Evolutionary conservation across 2,888 invertebrate species (phyloP), one percentile per base, ranked within the genome.

Genomic region (Eupithecia tripunctaria): DNA sequence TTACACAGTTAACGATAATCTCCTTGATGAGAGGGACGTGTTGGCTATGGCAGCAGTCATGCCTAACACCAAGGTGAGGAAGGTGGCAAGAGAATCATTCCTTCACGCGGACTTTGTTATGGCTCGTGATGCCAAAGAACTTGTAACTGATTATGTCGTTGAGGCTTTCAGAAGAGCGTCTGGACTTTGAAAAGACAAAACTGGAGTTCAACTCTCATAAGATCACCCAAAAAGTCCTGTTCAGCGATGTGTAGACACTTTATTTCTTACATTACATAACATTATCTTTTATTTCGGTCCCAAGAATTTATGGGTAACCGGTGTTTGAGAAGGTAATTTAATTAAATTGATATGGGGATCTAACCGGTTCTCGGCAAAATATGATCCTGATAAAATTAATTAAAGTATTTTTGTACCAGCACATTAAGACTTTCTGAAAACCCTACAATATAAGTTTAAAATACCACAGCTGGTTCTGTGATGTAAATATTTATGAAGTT

Each of bases 71-170:
- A 75, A 64, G 51, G 86, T 84, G 0, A 81, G 90, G 10, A 88
- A 83, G 75, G 86, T 92, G 0, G 82, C 84, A 0, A 85, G 89
- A 71, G 86, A 88, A 0, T 78, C 72, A 1, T 91, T 92, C 70
- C 32, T 59, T 4, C 91, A 92, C 68, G 80, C 64, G n/a, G 91
- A 90, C 72, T 92, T 87, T 67, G 74, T 86, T 8, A 51, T 21
- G 6, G 86, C 88, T 10, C 8, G 21, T 0, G 91, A 91, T 77
- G 85, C 84, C 3, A 91, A 85, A 38, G 88, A 87, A n/a, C 71
- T 91, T 12, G 90, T 92, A 0, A 90, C 89, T 0, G 82, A 87
- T 71, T 87, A 82, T 72, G 85, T 91, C 36, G 85, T 91, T 71
- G 80, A 85, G 67, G 79, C 80, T 7, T 79, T 88, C 27, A 70